These are phyloP conservation scores for Setipinna tenuifilis DNA, from an alignment of 2,797 vertebrate genomes.

Conservation along the genomic window DNA sequence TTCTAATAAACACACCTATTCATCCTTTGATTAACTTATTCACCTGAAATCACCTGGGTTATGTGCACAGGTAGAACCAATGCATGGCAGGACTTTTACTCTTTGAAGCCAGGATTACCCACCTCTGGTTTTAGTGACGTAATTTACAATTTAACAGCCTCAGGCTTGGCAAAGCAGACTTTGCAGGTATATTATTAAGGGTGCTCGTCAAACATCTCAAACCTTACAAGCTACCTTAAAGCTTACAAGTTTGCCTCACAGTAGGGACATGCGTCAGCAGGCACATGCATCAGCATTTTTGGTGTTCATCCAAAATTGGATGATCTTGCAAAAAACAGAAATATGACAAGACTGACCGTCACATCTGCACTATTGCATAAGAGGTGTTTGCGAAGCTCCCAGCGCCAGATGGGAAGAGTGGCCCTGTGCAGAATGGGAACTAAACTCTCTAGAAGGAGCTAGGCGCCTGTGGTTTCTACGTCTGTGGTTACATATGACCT, in stretches of 20 bases:
- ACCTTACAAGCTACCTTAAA: background rate
- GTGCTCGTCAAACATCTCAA: background rate
- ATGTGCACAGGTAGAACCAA: too few species aligned
- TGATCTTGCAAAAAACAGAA: background rate
- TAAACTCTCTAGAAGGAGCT: background rate
- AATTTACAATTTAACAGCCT: background rate
- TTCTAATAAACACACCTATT: too few species aligned
- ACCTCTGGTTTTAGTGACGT: background rate
- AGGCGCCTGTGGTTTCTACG: background rate
- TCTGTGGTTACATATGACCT: background rate
- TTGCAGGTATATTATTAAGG: background rate
- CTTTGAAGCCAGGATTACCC: too few species aligned
- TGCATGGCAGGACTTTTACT: too few species aligned
- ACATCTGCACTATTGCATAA: conserved; percentile 5
- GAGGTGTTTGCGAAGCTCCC: background rate
- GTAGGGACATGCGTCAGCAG: background rate
- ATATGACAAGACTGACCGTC: background rate
- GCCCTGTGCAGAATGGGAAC: background rate
- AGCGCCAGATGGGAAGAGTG: background rate
- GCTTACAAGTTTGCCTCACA: background rate
- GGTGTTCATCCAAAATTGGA: background rate
- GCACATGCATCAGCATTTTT: background rate
- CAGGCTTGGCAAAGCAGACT: background rate
- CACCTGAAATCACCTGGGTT: too few species aligned
- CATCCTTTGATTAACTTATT: too few species aligned